Evolutionary conservation across 1,140 invertebrate genomes (phyloP), one percentile per base, ranked within the genome.

Genomic region (Aplysia californica): DNA sequence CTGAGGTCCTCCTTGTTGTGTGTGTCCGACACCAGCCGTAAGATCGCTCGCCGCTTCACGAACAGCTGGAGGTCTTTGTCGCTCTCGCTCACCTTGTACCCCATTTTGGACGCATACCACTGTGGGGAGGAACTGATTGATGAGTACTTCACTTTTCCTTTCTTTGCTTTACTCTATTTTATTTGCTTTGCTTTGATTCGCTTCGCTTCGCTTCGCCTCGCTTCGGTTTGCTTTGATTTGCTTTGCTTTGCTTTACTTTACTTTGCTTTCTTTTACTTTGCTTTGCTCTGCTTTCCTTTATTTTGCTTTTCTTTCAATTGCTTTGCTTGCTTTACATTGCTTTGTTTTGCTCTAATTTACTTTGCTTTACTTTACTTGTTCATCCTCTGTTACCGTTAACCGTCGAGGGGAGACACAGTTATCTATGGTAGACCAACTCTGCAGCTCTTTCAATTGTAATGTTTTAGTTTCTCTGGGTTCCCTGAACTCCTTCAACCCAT

Each of bases 1-100:
- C 75, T 82, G 2, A 85, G 39, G 15, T 81, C 82, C 18, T 77
- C 56, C 0, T 84, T 82, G 76, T 84, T 86, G 50, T 73, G 58
- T 15, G 79, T 74, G 33, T 83, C 73, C 15, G 80, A 76, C 15
- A 82, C 68, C 4, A 85, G 73, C 38, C 61, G 76, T 0, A 81
- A 65, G 23, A 82, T 29, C 10, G 83, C 82, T 20, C 84, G 59
- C 73, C 76, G 75, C 44, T 72, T 78, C 23, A 39, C 35, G 21
- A 50, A 39, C 20, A 69, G 67, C 1, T 18, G 21, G 3, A 6
- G 6, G 3, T 50, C 23, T n/a, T 50, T 3, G 5, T 64, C 35
- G 36, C 33, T 64, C 5, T 74, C 71, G 2, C 20, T 15, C 1
- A 26, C 3, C 5, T 38, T 65, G 20, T 39, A 4, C 21, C 38